Evolutionary conservation across 2,113 vertebrate species (phyloP), one percentile per base, ranked within the genome.

Genomic region (Perca flavescens): DNA sequence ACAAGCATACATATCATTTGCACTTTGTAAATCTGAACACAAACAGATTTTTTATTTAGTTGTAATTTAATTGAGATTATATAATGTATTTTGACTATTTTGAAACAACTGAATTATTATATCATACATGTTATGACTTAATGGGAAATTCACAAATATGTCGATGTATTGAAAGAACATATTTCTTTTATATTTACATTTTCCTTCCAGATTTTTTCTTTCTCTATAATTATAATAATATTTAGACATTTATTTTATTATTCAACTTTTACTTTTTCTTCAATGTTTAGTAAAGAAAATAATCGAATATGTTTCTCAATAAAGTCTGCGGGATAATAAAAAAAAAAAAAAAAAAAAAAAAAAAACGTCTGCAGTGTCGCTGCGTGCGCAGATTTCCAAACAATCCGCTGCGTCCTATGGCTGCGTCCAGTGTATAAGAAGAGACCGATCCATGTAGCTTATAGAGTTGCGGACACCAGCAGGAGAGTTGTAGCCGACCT

Each of bases 381-480:
- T 47, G 16, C 62, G 6, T 19, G 43, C 56, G 43, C 36, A 65
- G 75, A 79, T 79, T 22, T 79, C 0, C 28, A 88, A 85, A 50
- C 11, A 0, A 9, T 3, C 12, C 0, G 5, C 17, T 25, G 3
- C 31, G 49, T 70, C 49, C 1, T 25, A 25, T 25, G 25, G 5
- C 17, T 25, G 3, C 31, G 49, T 70, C 49, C 1, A 21, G 10
- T 10, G 9, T 43, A 9, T 11, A 10, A 43, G 40, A 43, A 43
- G 9, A 9, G 12, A 1, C 21, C 28, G n/a, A 60, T 80, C 86
- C 80, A 3, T 22, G 8, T 75, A 0, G 2, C 9, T 47, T 70
- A 12, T 14, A 84, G 72, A 80, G n/a, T 82, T 71, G 65, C 49
- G 53, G 22, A 66, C 3, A 3, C 4, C 14, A 53, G 8, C 49